A percentile compares a stretch with the other conserved stretches of the same genome.
Conservation (phyloP, 2,888 invertebrate genomes). For the Rhagonycha lutea region DNA sequence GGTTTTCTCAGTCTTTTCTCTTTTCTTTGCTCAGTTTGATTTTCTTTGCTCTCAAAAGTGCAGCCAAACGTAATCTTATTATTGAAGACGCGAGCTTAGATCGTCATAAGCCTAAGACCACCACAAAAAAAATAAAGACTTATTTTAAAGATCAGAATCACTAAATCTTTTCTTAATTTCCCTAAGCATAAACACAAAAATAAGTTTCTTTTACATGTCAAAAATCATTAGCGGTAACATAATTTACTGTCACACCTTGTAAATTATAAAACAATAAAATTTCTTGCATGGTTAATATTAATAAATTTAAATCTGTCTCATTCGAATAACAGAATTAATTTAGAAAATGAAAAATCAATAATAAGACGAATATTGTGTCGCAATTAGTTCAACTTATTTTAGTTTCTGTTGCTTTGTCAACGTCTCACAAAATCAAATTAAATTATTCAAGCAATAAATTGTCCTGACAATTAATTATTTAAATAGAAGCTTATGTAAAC, state of each 20-base stretch:
- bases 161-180: neutral
- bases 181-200: neutral
- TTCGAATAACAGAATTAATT: neutral
- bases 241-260: neutral
- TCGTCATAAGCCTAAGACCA: constrained; percentile 8
- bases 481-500: neutral
- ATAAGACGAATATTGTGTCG: neutral
- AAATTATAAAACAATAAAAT: neutral
- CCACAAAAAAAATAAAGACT: constrained; percentile 1
- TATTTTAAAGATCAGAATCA: constrained; percentile 1
- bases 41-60: constrained; percentile 26
- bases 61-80: constrained; percentile 24
- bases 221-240: neutral
- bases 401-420: neutral
- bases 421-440: neutral
- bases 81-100: constrained; percentile 10
- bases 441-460: neutral
- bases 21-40: constrained; percentile 17
- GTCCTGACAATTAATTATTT: neutral
- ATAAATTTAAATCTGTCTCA: neutral
- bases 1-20: constrained; percentile 10
- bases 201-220: neutral
- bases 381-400: neutral
- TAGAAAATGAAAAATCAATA: neutral
- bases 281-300: neutral